Conservation (phyloP, 2,797 vertebrate genomes). For the Euphonia xanthogaster region DNA sequence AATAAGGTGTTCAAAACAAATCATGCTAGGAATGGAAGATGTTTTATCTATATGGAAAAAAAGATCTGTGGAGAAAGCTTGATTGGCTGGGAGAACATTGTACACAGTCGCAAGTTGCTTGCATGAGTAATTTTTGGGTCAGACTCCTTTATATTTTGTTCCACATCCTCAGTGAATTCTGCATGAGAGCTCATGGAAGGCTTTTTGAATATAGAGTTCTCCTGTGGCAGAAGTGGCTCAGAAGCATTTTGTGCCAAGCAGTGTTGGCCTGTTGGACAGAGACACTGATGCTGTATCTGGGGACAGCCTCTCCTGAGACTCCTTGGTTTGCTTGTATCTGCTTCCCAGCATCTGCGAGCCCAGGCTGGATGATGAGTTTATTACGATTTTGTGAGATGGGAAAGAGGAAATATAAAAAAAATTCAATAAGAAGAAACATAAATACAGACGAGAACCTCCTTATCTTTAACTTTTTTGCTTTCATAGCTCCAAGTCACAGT, state of each 20-base stretch:
- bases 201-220: not conserved
- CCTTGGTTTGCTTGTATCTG: fast-evolving
- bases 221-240: not conserved
- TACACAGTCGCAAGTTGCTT: not conserved
- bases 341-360: not conserved
- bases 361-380: not conserved
- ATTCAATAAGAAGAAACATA: not conserved
- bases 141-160: not conserved
- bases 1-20: not conserved
- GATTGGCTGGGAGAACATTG: not conserved
- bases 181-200: not conserved
- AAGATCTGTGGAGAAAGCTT: not conserved
- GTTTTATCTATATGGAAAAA: not conserved
- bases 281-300: not conserved
- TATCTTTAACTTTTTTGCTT: not conserved
- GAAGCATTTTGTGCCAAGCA: not conserved
- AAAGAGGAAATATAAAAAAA: not conserved
- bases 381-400: not conserved
- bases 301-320: not conserved
- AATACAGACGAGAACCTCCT: not conserved
- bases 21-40: not conserved
- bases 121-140: not conserved
- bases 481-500: not conserved
- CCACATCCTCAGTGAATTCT: not conserved
- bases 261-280: not conserved